These are phyloP conservation scores for Calliphora vicina DNA, from an alignment of 1,140 invertebrate genomes.

Conservation along the genomic window DNA sequence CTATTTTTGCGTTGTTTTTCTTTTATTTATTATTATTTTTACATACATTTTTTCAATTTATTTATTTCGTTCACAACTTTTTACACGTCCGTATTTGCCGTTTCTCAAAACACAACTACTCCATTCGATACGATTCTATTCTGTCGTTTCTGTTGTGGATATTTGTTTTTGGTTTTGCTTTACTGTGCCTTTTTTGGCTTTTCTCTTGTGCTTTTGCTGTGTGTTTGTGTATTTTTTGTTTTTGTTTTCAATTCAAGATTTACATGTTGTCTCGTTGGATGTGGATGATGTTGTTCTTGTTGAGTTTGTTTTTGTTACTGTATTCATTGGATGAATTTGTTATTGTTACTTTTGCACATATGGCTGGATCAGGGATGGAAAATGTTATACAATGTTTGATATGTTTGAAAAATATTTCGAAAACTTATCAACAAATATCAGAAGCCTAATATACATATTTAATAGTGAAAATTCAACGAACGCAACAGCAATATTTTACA, in stretches of 20 bases:
- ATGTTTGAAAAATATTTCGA: no score
- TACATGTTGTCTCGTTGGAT: background rate
- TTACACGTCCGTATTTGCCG: constrained; percentile 13
- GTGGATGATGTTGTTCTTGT: background rate
- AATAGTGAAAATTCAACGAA: no score
- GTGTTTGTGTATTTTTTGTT: background rate
- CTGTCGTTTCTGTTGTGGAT: background rate
- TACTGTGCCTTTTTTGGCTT: background rate
- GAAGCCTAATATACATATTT: no score
- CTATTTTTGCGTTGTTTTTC: background rate
- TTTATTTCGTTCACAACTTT: background rate
- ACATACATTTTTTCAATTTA: background rate
- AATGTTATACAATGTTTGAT: no score
- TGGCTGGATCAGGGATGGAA: no score
- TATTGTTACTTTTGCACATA: constrained; percentile 4
- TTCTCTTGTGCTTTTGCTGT: background rate
- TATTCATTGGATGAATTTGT: background rate
- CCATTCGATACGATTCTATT: background rate
- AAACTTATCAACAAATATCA: no score
- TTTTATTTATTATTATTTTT: background rate
- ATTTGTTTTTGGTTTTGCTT: background rate
- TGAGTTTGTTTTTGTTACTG: background rate
- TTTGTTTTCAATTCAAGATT: background rate
- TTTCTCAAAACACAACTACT: constrained; percentile 18
- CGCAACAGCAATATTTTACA: no score